These are phyloP conservation scores for Erebia ligea DNA, from an alignment of 2,888 invertebrate species.

Conservation along the genomic window DNA sequence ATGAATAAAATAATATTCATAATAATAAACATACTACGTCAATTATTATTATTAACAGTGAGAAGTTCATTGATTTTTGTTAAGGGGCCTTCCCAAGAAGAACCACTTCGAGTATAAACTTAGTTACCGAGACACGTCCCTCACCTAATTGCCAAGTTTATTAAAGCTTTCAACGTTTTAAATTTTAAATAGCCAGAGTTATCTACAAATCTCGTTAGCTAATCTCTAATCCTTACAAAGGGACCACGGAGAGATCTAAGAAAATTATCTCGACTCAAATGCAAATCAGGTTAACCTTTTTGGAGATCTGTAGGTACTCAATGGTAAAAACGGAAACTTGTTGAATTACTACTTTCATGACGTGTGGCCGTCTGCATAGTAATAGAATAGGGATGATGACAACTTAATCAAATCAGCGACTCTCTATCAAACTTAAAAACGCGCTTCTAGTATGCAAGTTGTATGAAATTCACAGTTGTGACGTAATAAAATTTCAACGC, in stretches of 20 bases:
- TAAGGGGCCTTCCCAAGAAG: not conserved
- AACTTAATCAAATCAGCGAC: no score
- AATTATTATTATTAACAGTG: no score
- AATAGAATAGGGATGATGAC: no score
- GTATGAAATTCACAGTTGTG: no score
- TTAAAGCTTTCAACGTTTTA: constrained; percentile 6
- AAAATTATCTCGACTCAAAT: constrained; percentile 56
- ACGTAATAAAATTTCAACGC: no score
- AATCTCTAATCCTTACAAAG: constrained; percentile 20
- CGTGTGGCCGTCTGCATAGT: not conserved
- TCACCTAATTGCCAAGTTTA: constrained; percentile 6
- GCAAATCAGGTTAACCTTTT: constrained; percentile 68
- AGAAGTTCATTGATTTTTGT: not conserved
- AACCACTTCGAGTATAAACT: constrained; percentile 1
- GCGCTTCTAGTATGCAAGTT: no score
- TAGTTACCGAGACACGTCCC: constrained; percentile 1
- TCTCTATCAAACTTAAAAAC: no score
- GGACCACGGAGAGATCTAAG: constrained; percentile 41
- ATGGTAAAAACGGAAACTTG: not conserved
- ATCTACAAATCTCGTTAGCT: constrained; percentile 22
- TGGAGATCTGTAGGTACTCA: not conserved
- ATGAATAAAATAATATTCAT: no score
- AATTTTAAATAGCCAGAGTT: constrained; percentile 7
- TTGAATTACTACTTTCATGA: not conserved
- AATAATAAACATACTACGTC: no score